phyloP scores from a whole-genome alignment of 2,888 invertebrate species.

The Xestia rhomboidea region DNA sequence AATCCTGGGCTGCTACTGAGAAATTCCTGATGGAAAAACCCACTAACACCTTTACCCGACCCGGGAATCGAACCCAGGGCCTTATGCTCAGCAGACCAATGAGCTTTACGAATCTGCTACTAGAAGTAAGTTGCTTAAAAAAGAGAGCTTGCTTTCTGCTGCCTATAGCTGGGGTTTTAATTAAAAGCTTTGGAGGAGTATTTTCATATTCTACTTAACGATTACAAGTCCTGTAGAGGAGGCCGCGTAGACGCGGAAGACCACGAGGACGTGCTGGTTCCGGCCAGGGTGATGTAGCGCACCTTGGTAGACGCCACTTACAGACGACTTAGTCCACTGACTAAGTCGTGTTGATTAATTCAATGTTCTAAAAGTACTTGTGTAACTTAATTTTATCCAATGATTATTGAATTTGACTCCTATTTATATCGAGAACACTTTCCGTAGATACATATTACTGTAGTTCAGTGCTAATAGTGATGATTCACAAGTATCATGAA shows the following conservation, averaged over 20 bases:
- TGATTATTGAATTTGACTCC: not conserved
- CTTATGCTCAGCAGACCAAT: not conserved
- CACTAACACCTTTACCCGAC: too few species aligned
- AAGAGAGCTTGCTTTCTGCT: not conserved
- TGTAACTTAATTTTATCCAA: not conserved
- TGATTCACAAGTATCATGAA: constrained; percentile 3
- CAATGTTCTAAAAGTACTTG: not conserved
- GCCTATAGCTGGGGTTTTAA: not conserved
- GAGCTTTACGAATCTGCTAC: not conserved
- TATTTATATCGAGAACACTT: not conserved
- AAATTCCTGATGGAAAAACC: not conserved
- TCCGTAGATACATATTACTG: not conserved
- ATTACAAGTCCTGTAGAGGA: not conserved
- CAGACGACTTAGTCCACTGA: too few species aligned
- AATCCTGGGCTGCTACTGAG: not conserved
- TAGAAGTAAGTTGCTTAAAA: not conserved
- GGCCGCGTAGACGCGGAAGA: too few species aligned
- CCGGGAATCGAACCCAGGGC: not conserved
- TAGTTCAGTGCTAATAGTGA: not conserved
- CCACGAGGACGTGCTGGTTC: too few species aligned
- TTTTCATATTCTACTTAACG: not conserved
- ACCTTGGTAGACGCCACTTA: too few species aligned
- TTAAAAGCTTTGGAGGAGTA: not conserved
- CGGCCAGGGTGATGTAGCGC: too few species aligned
- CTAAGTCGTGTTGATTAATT: not conserved